phyloP scores from a whole-genome alignment of 1,140 invertebrate genomes.

The Saccostrea echinata region DNA sequence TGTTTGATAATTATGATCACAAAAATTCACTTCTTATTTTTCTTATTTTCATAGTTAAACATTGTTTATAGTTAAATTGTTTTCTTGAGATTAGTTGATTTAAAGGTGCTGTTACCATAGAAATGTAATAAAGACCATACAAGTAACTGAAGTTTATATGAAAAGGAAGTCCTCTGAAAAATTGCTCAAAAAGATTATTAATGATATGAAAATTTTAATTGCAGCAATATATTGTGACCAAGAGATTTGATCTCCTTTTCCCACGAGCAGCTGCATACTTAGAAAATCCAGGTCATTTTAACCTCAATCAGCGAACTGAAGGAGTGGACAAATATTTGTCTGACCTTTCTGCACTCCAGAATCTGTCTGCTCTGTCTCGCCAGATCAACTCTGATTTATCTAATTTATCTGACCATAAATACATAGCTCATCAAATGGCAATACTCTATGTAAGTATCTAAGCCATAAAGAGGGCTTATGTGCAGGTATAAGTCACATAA shows the following conservation, averaged over 20 bases:
- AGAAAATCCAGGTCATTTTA: constrained; percentile 47
- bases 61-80: too few relatives aligned
- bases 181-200: background rate
- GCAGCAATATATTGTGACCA: constrained; percentile 59
- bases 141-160: too few relatives aligned
- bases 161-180: background rate
- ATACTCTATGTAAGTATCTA: constrained; percentile 66
- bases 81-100: too few relatives aligned
- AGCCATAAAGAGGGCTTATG: too few relatives aligned
- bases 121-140: too few relatives aligned
- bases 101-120: too few relatives aligned
- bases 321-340: constrained; percentile 57
- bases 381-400: constrained; percentile 59
- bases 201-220: background rate
- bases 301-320: constrained; percentile 49
- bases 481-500: too few relatives aligned
- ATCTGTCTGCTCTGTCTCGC: constrained; percentile 50
- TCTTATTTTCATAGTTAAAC: too few relatives aligned
- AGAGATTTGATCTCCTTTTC: constrained; percentile 55
- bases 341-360: constrained; percentile 49
- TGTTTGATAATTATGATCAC: too few relatives aligned
- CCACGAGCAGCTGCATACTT: constrained; percentile 59
- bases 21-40: too few relatives aligned
- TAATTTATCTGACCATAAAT: constrained; percentile 58
- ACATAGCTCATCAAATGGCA: constrained; percentile 63